These are phyloP conservation scores for Chrysaora quinquecirrha DNA, from an alignment of 30 jellyfish, hydroid and myxozoan species.

Conservation along the genomic window DNA sequence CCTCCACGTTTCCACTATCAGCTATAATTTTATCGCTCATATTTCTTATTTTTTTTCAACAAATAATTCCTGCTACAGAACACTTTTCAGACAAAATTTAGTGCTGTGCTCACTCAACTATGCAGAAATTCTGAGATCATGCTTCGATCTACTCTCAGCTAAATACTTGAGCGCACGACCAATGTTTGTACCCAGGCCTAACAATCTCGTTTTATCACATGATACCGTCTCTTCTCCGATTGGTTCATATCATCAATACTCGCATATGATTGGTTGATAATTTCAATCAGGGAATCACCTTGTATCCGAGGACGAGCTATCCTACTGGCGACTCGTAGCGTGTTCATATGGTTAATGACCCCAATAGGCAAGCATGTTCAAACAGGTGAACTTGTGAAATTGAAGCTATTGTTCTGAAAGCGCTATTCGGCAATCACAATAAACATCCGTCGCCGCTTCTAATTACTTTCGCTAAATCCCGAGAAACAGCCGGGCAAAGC, in stretches of 20 bases:
- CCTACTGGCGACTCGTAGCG: too few relatives aligned
- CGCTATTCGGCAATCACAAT: background rate
- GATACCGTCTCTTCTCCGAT: too few relatives aligned
- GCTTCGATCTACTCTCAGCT: too few relatives aligned
- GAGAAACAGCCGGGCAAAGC: too few relatives aligned
- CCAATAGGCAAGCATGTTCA: background rate
- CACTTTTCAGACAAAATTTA: too few relatives aligned
- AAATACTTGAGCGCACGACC: background rate
- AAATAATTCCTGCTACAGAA: too few relatives aligned
- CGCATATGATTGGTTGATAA: background rate
- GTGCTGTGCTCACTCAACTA: constrained; percentile 2
- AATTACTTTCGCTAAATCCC: too few relatives aligned
- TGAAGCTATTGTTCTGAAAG: background rate
- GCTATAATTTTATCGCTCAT: too few relatives aligned
- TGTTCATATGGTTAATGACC: background rate
- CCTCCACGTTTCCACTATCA: too few relatives aligned
- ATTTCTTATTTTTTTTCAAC: too few relatives aligned
- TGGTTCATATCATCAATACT: too few relatives aligned
- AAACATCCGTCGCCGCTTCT: too few relatives aligned
- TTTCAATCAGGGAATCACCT: background rate
- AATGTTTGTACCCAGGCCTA: background rate
- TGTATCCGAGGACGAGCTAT: constrained; percentile 1
- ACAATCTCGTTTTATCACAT: background rate
- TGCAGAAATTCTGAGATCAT: background rate
- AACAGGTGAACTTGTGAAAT: background rate